A percentile compares a stretch with the other conserved stretches of the same genome.
Conservation (phyloP, 35 echinoderm and acorn worm genomes). For the Strongylocentrotus purpuratus region DNA sequence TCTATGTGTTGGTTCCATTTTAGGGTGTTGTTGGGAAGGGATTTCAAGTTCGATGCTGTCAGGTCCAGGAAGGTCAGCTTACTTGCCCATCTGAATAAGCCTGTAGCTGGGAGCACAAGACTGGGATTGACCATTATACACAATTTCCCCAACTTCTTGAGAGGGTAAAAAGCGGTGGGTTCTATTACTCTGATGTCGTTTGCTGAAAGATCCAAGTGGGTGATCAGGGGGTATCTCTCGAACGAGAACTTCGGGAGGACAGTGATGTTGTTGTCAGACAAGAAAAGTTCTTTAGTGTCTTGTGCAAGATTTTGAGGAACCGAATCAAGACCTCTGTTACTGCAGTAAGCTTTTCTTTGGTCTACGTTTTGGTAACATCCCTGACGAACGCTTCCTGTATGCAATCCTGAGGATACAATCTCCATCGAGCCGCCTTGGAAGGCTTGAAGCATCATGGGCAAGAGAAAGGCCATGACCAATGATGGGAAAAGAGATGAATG, state of each 20-base stretch:
- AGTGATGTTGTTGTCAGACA: neutral
- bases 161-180: no score
- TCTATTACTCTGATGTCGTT: no score
- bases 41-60: neutral
- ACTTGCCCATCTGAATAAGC: neutral
- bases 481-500: neutral
- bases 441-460: neutral
- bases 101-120: neutral
- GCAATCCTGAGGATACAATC: neutral
- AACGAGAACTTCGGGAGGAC: neutral
- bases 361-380: no score
- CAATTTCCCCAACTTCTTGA: neutral
- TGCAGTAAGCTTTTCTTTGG: no score
- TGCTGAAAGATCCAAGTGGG: neutral
- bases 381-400: no score
- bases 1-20: no score
- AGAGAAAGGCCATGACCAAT: neutral
- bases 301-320: neutral
- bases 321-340: no score
- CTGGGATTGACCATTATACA: neutral
- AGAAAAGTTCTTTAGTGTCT: neutral
- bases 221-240: neutral
- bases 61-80: neutral
- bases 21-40: neutral
- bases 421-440: neutral